Conservation (phyloP, 2,797 vertebrate species). For the Lepilemur ruficaudatus region DNA sequence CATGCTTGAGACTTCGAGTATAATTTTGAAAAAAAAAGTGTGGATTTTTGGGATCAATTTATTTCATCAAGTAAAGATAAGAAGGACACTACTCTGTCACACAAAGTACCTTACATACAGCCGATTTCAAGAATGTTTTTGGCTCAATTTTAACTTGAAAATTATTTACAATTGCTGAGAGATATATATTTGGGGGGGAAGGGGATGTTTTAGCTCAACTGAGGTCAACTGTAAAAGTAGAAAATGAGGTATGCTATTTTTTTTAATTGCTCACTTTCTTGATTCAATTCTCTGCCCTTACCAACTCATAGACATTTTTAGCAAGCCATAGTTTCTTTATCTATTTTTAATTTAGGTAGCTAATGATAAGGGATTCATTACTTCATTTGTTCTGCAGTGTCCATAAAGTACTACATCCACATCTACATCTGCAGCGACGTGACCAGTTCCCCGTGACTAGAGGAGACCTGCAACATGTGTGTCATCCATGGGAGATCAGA, state of each 20-base stretch:
- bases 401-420: not conserved
- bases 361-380: not conserved
- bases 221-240: not conserved
- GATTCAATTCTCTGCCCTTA: not conserved
- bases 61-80: not conserved
- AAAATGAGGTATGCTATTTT: not conserved
- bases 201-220: not conserved
- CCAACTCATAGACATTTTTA: not conserved
- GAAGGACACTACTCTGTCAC: not conserved
- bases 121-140: not conserved
- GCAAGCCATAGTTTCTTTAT: not conserved
- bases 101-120: not conserved
- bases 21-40: not conserved
- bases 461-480: too few relatives aligned
- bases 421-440: not conserved
- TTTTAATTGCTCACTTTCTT: not conserved
- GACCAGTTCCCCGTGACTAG: not conserved
- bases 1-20: not conserved
- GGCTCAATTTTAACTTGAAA: not conserved
- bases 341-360: not conserved
- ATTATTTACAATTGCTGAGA: not conserved
- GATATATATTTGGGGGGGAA: too few relatives aligned
- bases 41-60: not conserved
- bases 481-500: not conserved
- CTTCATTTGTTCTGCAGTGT: not conserved